Base-by-base conservation (phyloP, 2,888 invertebrate genomes). In the Drosophila subquinaria region DNA sequence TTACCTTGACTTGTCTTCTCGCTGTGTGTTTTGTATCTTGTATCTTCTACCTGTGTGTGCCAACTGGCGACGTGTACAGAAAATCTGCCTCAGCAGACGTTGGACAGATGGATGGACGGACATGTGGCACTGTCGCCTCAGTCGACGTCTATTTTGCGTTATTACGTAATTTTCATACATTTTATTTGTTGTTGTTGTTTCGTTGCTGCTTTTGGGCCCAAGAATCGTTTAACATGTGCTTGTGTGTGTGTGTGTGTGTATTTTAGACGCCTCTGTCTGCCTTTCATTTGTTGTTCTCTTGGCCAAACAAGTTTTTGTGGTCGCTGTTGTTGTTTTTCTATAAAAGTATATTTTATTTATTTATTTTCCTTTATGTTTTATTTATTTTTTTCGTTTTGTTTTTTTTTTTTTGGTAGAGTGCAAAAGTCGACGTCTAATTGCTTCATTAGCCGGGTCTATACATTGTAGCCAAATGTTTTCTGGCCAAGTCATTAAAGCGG, bases 1-100 rank as follows among this genome's bases (percentile, higher is more conserved):
- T 88, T 83, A 83, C 88, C 89, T 84, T 84, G 84, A 84, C 89
- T 88, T 82, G 88, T 86, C 70, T 70, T 69, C 48, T 56, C 55
- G 23, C 55, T 52, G 36, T 33, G n/a, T 47, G 47, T 57, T 50
- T 57, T 38, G 27, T 50, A 60, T 48, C 61, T 59, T 45, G 27
- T 17, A 13, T n/a, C 48, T 48, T 62, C 48, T 62, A 67, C 62
- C 62, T 61, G 68, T 63, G 55, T 56, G 53, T 70, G 80, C 80
- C 72, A 80, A 76, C 72, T 76, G 65, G 64, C 76, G 64, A 64
- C 73, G 81, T 76, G 79, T 69, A 73, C 80, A 76, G 73, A 73
- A 73, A 63, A 63, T 53, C 48, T 42, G 45, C 42, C 35, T 47
- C 43, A 63, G 69, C 53, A 30, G 59, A 60, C 52, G 35, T 35